A percentile compares a stretch with the other conserved stretches of the same genome.
phyloP scores from a whole-genome alignment of 2,113 vertebrate genomes.

The Osmerus eperlanus region DNA sequence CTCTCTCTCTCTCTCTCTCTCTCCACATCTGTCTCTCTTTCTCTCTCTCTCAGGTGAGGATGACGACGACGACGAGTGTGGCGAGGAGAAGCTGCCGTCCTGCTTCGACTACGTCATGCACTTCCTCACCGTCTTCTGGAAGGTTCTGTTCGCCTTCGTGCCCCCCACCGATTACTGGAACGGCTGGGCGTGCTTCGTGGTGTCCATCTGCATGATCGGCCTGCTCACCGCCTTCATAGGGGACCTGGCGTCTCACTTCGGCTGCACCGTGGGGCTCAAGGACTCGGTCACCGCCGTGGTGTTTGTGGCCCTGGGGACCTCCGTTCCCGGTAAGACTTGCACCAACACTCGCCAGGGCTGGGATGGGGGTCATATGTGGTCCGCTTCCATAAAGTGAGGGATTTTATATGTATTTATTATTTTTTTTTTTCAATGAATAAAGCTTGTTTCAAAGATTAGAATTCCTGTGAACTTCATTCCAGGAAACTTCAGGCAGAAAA shows the following conservation, averaged over 20 bases:
- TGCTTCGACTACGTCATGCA: conserved; percentile 99
- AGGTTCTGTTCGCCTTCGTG: conserved; percentile 97
- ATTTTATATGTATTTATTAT: no score
- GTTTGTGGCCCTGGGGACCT: conserved; percentile 93
- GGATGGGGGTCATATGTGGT: no score
- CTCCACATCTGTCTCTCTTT: background rate
- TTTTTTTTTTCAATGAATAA: no score
- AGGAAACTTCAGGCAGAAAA: no score
- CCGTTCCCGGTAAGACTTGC: conserved; percentile 86
- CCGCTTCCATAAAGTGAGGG: no score
- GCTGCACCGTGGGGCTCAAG: conserved; percentile 96
- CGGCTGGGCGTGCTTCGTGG: conserved; percentile 97
- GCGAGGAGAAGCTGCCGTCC: conserved; percentile 98
- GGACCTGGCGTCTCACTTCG: conserved; percentile 94
- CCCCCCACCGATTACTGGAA: conserved; percentile 99
- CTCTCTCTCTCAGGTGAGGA: conserved; percentile 71
- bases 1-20: background rate
- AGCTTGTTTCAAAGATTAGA: no score
- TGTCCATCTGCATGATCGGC: conserved; percentile 97
- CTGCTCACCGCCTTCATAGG: conserved; percentile 95
- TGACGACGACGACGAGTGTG: conserved; percentile 94
- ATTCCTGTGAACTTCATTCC: no score
- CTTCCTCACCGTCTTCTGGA: conserved; percentile 99
- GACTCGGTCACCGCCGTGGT: conserved; percentile 97
- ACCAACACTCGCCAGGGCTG: no score